Base-by-base conservation (phyloP, 2,797 vertebrate genomes). In the Myripristis murdjan region DNA sequence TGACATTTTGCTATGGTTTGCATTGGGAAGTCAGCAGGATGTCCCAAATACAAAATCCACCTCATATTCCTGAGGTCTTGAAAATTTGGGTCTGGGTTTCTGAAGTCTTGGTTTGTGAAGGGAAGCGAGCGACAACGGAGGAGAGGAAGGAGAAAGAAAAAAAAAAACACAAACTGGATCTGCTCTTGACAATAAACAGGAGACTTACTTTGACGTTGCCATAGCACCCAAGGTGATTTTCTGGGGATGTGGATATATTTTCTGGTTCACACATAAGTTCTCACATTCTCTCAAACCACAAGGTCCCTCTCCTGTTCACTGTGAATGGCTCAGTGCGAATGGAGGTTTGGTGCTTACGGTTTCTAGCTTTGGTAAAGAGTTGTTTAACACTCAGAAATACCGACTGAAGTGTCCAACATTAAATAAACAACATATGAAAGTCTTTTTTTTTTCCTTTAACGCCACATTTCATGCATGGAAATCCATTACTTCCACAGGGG, bases 401-500 rank as follows among this genome's bases (percentile, higher is more conserved):
- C 1, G 1, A 60, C 9, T 58, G 2, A 20, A 24, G 16, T 47
- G 22, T 65, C 68, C 55, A 16, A 31, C 47, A 7, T 26, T 22
- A 49, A 6, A 62, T 5, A 6, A 51, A n/a, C n/a, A 24, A 26
- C 55, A 47, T 11, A 11, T 7, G 7, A 6, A 58, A 64, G 3
- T 8, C 11, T 6, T 28, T 18, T 70, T 59, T 8, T 46, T 58
- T 66, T 28, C 22, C 37, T 51, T 39, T 18, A 69, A 23, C 18
- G 9, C 53, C 51, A 28, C 31, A 56, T 8, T 60, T 61, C 56
- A 48, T 48, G n/a, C 23, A 22, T 76, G 41, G 62, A 74, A 61
- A 39, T 26, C n/a, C n/a, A n/a, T n/a, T n/a, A n/a, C n/a, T n/a
- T 20, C 44, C 58, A 71, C 66, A 75, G 66, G 79, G 75, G 26